Conservation (phyloP, 2,113 vertebrate genomes). For the Engraulis encrasicolus region DNA sequence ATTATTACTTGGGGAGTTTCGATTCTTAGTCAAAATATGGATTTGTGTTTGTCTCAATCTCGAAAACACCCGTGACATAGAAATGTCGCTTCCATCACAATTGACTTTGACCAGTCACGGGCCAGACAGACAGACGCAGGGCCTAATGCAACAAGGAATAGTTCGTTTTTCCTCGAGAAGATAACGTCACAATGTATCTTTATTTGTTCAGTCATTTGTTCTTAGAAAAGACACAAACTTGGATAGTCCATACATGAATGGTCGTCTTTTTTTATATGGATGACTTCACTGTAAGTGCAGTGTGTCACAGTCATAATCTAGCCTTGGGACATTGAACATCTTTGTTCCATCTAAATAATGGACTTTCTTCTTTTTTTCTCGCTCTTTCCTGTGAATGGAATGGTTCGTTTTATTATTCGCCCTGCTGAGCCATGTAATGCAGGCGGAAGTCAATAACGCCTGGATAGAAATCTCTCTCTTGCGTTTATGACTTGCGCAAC, state of each 20-base stretch:
- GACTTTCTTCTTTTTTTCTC: slow-evolving; percentile 8
- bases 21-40: background rate
- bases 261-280: background rate
- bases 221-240: background rate
- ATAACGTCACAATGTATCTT: background rate
- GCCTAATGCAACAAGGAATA: background rate
- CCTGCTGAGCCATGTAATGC: slow-evolving; percentile 33
- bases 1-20: background rate
- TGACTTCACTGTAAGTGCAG: background rate
- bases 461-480: background rate
- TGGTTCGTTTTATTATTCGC: slow-evolving; percentile 19
- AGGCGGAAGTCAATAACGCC: slow-evolving; percentile 32
- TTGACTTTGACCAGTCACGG: background rate
- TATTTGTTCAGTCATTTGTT: background rate
- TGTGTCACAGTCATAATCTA: background rate
- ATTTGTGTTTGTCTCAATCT: background rate
- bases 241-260: background rate
- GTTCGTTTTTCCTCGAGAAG: background rate
- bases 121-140: background rate
- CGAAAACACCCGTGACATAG: background rate
- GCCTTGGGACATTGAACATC: background rate
- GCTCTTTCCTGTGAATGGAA: slow-evolving; percentile 11
- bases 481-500: background rate
- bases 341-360: slow-evolving; percentile 13
- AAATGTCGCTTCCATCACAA: background rate